Percentiles rank a stretch among this genome's conserved stretches.
Conservation (phyloP, 2,888 invertebrate species). For the Rhamnusium bicolor region DNA sequence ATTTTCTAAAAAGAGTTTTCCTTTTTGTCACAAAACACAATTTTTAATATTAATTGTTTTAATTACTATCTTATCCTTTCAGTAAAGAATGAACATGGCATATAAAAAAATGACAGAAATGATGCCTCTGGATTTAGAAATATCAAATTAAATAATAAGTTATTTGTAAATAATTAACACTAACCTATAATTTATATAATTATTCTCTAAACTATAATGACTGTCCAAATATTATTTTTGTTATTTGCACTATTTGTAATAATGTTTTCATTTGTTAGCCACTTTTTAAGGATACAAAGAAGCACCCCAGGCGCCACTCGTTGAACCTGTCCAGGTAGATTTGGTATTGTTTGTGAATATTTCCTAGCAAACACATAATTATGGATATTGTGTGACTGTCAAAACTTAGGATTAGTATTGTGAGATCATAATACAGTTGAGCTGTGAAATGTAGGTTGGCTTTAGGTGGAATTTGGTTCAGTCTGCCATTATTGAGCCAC, state of each 20-base stretch:
- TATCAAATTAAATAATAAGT: neutral
- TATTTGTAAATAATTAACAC: conserved; percentile 19
- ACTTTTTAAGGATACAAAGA: conserved; percentile 35
- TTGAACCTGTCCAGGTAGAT: conserved; percentile 60
- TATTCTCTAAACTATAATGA: conserved; percentile 21
- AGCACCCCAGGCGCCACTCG: conserved; percentile 55
- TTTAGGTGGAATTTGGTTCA: conserved; percentile 53
- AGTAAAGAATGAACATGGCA: neutral
- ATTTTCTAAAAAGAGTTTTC: too few species aligned
- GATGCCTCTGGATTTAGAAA: neutral
- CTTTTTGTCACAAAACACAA: too few species aligned
- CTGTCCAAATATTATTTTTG: conserved; percentile 36
- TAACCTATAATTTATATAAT: conserved; percentile 30
- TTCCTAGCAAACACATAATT: conserved; percentile 69
- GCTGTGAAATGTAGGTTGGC: conserved; percentile 60
- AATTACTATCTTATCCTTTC: neutral
- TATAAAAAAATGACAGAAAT: conserved; percentile 3
- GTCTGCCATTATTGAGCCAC: conserved; percentile 43
- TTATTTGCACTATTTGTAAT: conserved; percentile 47
- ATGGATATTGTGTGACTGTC: conserved; percentile 69
- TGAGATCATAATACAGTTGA: conserved; percentile 50
- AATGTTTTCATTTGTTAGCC: conserved; percentile 44
- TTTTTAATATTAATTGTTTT: too few species aligned
- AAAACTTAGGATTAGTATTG: conserved; percentile 69
- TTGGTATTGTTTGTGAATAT: conserved; percentile 65